Evolutionary conservation across 2,113 vertebrate genomes (phyloP).

Genomic region (Anarhynchus alexandrinus): DNA sequence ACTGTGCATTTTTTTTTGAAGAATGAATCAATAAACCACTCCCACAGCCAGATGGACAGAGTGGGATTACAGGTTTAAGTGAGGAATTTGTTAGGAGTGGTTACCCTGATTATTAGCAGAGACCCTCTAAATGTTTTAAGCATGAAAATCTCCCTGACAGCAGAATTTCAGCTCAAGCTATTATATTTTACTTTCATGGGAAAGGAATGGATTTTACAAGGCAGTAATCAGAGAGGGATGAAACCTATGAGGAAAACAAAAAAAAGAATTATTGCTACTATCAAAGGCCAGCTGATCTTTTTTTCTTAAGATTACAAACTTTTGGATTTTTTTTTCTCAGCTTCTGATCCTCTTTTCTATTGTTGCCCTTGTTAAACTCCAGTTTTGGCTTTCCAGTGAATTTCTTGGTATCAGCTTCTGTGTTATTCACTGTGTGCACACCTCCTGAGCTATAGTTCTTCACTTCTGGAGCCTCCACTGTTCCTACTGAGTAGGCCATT

Average conservation of each 20-base stretch:
- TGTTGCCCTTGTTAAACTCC: neutral
- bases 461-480: neutral
- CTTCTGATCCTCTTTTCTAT: neutral
- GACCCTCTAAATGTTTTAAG: neutral
- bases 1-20: neutral
- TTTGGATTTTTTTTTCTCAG: neutral
- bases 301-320: neutral
- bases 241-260: neutral
- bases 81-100: neutral
- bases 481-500: neutral
- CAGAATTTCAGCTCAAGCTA: neutral
- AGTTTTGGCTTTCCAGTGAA: neutral
- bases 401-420: neutral
- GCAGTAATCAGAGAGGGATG: neutral
- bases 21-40: neutral
- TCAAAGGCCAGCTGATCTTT: neutral
- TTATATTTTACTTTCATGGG: neutral
- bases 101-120: neutral
- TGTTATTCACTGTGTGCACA: neutral
- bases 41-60: neutral
- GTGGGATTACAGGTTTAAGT: neutral
- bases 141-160: neutral
- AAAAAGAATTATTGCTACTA: neutral
- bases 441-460: neutral
- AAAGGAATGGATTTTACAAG: neutral